Base-by-base conservation (phyloP, 2,888 invertebrate genomes). In the Agrenia bidenticulata region DNA sequence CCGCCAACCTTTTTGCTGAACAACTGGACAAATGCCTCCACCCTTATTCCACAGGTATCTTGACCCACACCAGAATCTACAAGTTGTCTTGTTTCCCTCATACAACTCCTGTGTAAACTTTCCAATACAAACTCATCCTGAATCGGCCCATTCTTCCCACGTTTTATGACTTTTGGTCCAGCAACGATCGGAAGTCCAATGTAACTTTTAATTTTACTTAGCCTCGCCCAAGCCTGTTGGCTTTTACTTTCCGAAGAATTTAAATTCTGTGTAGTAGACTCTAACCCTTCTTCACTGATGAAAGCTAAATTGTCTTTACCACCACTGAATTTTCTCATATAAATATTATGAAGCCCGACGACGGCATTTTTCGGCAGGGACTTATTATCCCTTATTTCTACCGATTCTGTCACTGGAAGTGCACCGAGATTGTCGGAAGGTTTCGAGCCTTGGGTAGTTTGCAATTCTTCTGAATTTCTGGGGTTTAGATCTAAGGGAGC, bases 281-380 rank as follows among this genome's bases (percentile, higher is more conserved):
- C 21, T 37, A 1, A 32, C 42, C 61, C 62, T 15, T 69, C 66
- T 62, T 69, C 69, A 17, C 27, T 32, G 27, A 69, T 69, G 57
- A 61, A 69, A 1, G 56, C 69, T n/a, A 69, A 53, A 39, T 69
- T 69, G 42, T 66, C 64, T 17, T 54, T 41, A 2, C 69, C 66
- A 17, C 13, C 39, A 51, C 50, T 60, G 26, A 26, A 26, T 54
- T 53, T 37, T 41, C 26, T 53, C 61, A 53, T 50, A 32, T 58
- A 55, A 7, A 27, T 21, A 24, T 53, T 56, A 27, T 32, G 45
- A 42, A 15, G 60, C 32, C 27, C 45, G 49, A 41, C 39, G 2
- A 17, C 32, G 27, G 37, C 57, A 21, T 2, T 37, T 39, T 39
- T 37, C 21, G 45, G 7, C 17, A 19, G 45, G 4, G 32, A 32